Evolutionary conservation across 2,888 invertebrate genomes (phyloP).

Genomic region (Orchestes rusci): DNA sequence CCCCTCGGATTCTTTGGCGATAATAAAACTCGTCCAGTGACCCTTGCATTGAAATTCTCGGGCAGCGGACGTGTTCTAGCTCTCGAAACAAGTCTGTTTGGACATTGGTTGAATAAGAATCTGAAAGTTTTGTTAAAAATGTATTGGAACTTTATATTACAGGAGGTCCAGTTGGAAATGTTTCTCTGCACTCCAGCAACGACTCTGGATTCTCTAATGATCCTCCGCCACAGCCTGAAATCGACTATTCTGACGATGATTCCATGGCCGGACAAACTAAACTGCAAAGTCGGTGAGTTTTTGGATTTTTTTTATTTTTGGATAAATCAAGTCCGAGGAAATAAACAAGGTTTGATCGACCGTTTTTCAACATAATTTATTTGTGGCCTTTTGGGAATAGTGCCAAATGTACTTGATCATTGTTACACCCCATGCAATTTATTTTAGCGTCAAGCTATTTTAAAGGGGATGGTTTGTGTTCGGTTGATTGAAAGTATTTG

Average conservation of each 20-base stretch:
- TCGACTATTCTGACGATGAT: conserved; percentile 87
- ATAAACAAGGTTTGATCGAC: not conserved
- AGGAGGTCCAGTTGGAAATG: conserved; percentile 54
- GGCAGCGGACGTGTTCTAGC: not conserved
- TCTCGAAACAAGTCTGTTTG: not conserved
- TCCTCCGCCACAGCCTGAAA: conserved; percentile 77
- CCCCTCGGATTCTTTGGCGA: conserved; percentile 1
- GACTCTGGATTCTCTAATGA: conserved; percentile 90
- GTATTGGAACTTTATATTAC: too few relatives aligned
- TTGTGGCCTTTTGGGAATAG: too few relatives aligned
- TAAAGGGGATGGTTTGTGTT: too few relatives aligned
- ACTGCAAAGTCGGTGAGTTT: conserved; percentile 48
- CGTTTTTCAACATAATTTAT: not conserved
- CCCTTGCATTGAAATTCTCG: not conserved
- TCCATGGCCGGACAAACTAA: conserved; percentile 56
- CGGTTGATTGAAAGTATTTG: too few relatives aligned
- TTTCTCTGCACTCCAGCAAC: conserved; percentile 82
- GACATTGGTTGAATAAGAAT: not conserved
- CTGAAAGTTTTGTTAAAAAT: not conserved
- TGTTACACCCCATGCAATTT: too few relatives aligned
- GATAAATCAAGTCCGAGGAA: too few relatives aligned
- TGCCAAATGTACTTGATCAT: too few relatives aligned
- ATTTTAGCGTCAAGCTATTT: too few relatives aligned
- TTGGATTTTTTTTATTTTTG: not conserved
- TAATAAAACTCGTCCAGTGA: conserved; percentile 6